Base-by-base conservation (phyloP, 2,888 invertebrate species). In the Allygus modestus region DNA sequence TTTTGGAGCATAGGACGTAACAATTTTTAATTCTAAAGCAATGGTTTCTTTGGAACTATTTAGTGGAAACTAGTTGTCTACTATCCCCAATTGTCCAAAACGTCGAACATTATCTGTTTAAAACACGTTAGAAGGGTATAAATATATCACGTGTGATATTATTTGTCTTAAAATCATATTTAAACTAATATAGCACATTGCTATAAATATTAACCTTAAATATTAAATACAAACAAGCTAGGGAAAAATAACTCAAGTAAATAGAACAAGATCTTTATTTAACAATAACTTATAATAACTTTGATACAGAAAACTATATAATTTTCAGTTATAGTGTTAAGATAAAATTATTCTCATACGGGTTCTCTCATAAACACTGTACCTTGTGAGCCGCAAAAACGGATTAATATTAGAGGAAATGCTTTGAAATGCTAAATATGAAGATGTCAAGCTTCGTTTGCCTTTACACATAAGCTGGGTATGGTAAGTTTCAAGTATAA, bases 191-290 rank as follows among this genome's bases (percentile, higher is more conserved):
- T n/a, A n/a, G n/a, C n/a, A n/a, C n/a, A n/a, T n/a, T n/a, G n/a
- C n/a, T n/a, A n/a, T n/a, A n/a, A n/a, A n/a, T n/a, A n/a, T n/a
- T n/a, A n/a, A n/a, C n/a, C n/a, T n/a, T n/a, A n/a, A n/a, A n/a
- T n/a, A n/a, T n/a, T n/a, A n/a, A n/a, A n/a, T n/a, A n/a, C n/a
- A n/a, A n/a, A n/a, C n/a, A n/a, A n/a, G n/a, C n/a, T n/a, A n/a
- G n/a, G n/a, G n/a, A 58, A 58, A 58, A 2, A 58, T 20, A 58
- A 58, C 58, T 20, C 65, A 28, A 31, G 12, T 71, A 77, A 77
- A 77, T 77, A 77, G 77, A 77, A 77, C 77, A 77, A 77, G 77
- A 77, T 51, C n/a, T 77, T 77, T 77, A 77, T 77, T 77, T 41
- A 77, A 77, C 77, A 77, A 77, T 77, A 28, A 46, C 77, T 77